Conservation (phyloP, 1,140 invertebrate species). For the Danaus plexippus region DNA sequence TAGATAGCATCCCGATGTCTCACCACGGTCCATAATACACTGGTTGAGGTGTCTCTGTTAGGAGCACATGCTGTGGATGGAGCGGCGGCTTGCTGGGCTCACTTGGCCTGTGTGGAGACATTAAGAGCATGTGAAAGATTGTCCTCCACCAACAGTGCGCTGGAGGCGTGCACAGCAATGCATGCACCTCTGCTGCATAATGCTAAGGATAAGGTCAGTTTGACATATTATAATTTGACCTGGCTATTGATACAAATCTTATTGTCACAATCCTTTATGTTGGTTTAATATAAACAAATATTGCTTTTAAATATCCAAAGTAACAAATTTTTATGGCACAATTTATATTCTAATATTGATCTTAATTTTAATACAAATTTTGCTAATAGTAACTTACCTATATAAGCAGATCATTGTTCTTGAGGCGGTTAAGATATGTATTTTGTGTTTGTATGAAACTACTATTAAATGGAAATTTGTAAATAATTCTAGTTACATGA, state of each 20-base stretch:
- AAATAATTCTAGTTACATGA: slow-evolving; percentile 78
- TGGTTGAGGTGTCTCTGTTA: slow-evolving; percentile 85
- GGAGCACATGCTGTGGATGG: slow-evolving; percentile 85
- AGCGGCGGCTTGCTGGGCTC: slow-evolving; percentile 93
- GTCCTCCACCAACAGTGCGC: slow-evolving; percentile 73
- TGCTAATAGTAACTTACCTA: too few species aligned
- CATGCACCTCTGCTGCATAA: slow-evolving; percentile 93
- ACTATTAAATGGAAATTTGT: neutral
- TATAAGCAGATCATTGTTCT: too few species aligned
- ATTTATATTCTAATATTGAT: too few species aligned
- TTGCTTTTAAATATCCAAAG: too few species aligned
- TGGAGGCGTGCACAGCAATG: slow-evolving; percentile 86
- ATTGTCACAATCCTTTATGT: too few species aligned
- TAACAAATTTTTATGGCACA: too few species aligned
- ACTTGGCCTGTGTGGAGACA: slow-evolving; percentile 92
- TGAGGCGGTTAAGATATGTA: too few species aligned
- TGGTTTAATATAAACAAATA: too few species aligned
- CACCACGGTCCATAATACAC: slow-evolving; percentile 88
- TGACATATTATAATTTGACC: neutral
- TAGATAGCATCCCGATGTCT: slow-evolving; percentile 88
- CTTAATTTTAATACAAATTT: too few species aligned
- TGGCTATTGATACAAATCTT: too few species aligned
- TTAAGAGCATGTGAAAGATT: slow-evolving; percentile 82
- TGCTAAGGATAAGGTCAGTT: slow-evolving; percentile 88
- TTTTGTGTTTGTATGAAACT: too few species aligned